A percentile compares a stretch with the other conserved stretches of the same genome.
These are phyloP conservation scores for Prochilodus magdalenae DNA, from an alignment of 2,113 vertebrate genomes.

Conservation along the genomic window DNA sequence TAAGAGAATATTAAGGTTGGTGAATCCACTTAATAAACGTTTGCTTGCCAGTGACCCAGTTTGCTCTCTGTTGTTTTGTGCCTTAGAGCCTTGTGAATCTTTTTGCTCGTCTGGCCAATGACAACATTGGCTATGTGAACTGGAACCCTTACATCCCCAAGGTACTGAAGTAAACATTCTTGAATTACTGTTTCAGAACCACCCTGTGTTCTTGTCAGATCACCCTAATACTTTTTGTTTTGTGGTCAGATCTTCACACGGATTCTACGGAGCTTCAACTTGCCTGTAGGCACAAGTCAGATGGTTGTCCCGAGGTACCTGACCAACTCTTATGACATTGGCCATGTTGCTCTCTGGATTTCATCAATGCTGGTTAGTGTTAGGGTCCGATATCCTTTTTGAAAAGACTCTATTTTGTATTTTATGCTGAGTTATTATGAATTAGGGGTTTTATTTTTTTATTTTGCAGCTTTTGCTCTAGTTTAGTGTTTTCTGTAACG, in stretches of 20 bases:
- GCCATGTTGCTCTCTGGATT: constrained; percentile 95
- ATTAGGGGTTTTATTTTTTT: too few species aligned
- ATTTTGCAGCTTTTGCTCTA: too few species aligned
- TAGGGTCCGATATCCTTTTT: neutral
- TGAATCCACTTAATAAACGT: neutral
- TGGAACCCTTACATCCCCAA: constrained; percentile 98
- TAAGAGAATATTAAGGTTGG: neutral
- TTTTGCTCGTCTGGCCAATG: constrained; percentile 93
- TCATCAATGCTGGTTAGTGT: constrained; percentile 93
- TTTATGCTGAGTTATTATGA: too few species aligned
- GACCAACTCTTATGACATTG: constrained; percentile 94
- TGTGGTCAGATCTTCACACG: constrained; percentile 91
- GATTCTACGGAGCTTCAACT: constrained; percentile 94
- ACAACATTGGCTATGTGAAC: constrained; percentile 97
- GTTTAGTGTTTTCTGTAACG: neutral
- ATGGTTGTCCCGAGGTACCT: constrained; percentile 90
- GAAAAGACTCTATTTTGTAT: neutral
- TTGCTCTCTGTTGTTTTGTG: constrained; percentile 43
- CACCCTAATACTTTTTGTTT: constrained; percentile 5
- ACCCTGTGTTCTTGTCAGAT: neutral
- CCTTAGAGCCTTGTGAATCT: constrained; percentile 93
- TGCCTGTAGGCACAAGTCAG: constrained; percentile 96
- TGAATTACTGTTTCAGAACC: neutral
- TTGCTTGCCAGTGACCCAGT: neutral
- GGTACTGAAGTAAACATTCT: constrained; percentile 72